Base-by-base conservation (phyloP, 1,140 invertebrate species). In the Drosophila tani region DNA sequence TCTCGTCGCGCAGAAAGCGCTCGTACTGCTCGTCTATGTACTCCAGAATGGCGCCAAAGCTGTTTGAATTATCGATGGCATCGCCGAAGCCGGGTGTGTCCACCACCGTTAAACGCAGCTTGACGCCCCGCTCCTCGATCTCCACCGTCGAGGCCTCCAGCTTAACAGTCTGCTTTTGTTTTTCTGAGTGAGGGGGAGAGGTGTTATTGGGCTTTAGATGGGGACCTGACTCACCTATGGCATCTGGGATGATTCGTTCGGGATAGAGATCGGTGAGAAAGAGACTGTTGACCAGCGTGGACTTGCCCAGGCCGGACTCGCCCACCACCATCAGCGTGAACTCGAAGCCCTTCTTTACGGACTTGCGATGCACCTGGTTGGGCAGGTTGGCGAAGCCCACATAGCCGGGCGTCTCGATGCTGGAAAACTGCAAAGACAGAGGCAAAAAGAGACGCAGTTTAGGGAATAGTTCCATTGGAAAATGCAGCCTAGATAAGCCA, bases 41-140 rank as follows among this genome's bases (percentile, higher is more conserved):
- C 91, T 97, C 95, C 66, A 98, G 96, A 65, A 99, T 98, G 50
- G 97, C 96, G 84, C 96, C 94, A 93, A 98, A 98, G 91, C 97
- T 97, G 93, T 98, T 98, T 24, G 96, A 98, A 93, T 99, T 99
- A 93, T 99, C 96, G 80, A 99, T 99, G n/a, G 98, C 97, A 95
- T 99, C 99, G 17, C 99, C 99, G 94, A 98, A 99, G 14, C 99
- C 99, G 38, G 99, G 99, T 4, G 99, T 99, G 93, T 99, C 99
- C 1, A 99, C 97, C 40, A 99, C 97, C 0, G 97, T 98, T 27
- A 98, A 93, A 57, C 97, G 94, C 66, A 98, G 93, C 93, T 98
- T 98, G 4, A 98, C 97, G 40, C 97, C 98, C 59, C 97, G 94
- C 92, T 98, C 97, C 93, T 99, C 98, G 83, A 99, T 98, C 93